Base-by-base conservation (phyloP, 1,140 invertebrate genomes). In the Sitobion miscanthi region DNA sequence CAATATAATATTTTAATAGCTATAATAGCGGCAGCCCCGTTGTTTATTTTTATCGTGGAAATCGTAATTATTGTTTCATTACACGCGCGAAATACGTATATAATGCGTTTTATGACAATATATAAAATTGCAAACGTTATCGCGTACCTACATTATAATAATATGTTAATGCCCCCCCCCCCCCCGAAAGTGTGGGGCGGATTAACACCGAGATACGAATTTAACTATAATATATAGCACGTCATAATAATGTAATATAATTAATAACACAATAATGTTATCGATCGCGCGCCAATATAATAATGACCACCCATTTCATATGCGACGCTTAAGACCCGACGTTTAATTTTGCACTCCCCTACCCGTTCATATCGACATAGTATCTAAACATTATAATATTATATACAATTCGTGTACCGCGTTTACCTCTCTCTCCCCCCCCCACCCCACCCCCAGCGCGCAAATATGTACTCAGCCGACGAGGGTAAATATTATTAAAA, bases 1-100 rank as follows among this genome's bases (percentile, higher is more conserved):
- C 14, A 54, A 14, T 14, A n/a, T n/a, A 77, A n/a, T 77, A n/a
- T 77, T 77, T 77, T 77, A 77, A 77, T 77, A n/a, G 30, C n/a
- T n/a, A 42, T 42, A 42, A 42, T 42, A 42, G 42, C 4, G 9
- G 17, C 4, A 4, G 30, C n/a, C 30, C n/a, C n/a, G 62, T 77
- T 77, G 62, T 35, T n/a, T 21, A 54, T 54, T 54, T 77, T 77
- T 77, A 77, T 77, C 62, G n/a, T 77, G 62, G 21, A 77, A 77
- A 77, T 77, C n/a, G 62, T 77, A n/a, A 77, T 77, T 77, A 77
- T 77, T 77, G 62, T 77, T 77, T 77, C n/a, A n/a, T 77, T 77
- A 77, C 62, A 77, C 62, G 62, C 62, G n/a, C 62, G 62, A n/a
- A n/a, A 77, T n/a, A 77, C 62, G 62, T 35, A 77, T 35, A 77